Conservation (phyloP, 2,797 vertebrate genomes). For the Trachurus trachurus region DNA sequence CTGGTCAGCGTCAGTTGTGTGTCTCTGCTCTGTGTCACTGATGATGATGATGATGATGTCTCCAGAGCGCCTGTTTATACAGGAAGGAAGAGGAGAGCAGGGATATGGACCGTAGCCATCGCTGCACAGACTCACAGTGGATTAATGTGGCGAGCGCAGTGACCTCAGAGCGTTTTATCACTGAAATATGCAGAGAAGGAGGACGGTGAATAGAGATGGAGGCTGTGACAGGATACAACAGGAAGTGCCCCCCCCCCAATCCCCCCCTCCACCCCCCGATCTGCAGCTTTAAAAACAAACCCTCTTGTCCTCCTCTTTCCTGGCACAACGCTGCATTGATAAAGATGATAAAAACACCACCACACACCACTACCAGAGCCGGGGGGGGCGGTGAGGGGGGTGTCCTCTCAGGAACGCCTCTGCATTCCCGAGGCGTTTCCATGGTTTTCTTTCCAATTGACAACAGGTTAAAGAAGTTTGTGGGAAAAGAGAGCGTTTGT, state of each 20-base stretch:
- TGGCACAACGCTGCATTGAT: slow-evolving; percentile 71
- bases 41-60: slow-evolving; percentile 1
- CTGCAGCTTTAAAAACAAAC: slow-evolving; percentile 56
- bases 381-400: too few relatives aligned
- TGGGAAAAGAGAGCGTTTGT: slow-evolving; percentile 83
- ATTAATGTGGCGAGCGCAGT: slow-evolving; percentile 12
- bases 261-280: slow-evolving; percentile 2
- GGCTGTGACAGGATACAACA: slow-evolving; percentile 50
- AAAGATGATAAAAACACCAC: slow-evolving; percentile 67
- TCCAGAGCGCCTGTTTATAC: slow-evolving; percentile 47
- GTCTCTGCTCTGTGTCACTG: slow-evolving; percentile 54
- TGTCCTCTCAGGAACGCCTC: slow-evolving; percentile 68
- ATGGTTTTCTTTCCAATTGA: slow-evolving; percentile 80
- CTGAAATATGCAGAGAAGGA: not conserved
- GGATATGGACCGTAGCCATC: slow-evolving; percentile 5
- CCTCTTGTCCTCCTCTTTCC: slow-evolving; percentile 28
- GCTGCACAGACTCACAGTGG: slow-evolving; percentile 23
- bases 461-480: slow-evolving; percentile 86
- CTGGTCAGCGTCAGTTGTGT: slow-evolving; percentile 37
- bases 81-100: slow-evolving; percentile 40
- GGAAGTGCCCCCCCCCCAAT: not conserved
- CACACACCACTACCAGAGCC: too few relatives aligned
- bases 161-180: not conserved
- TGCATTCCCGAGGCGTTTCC: slow-evolving; percentile 83
- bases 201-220: slow-evolving; percentile 19